Conservation (phyloP, 2,797 vertebrate genomes). For the Triplophysa yarkandensis region DNA sequence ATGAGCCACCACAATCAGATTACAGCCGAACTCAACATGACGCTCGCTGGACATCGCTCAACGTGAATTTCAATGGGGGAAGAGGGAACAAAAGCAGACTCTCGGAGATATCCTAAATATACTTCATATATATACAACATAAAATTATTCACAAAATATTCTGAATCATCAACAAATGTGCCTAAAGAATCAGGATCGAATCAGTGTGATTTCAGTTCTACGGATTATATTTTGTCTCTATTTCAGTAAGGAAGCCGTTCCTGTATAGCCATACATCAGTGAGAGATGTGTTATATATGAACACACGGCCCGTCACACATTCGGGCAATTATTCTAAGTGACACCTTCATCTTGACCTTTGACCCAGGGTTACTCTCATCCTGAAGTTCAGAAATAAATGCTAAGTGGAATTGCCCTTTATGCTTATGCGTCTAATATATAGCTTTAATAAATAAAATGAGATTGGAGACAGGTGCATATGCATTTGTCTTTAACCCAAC, state of each 20-base stretch:
- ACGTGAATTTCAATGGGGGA: conserved; percentile 80
- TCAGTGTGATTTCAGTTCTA: no score
- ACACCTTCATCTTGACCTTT: conserved; percentile 77
- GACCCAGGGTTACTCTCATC: conserved; percentile 78
- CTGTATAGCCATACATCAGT: no score
- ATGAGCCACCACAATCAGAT: conserved; percentile 78
- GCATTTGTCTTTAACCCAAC: conserved; percentile 65
- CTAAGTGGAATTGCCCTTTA: conserved; percentile 77
- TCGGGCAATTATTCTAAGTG: conserved; percentile 86
- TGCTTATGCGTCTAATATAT: conserved; percentile 76
- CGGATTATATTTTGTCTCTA: no score
- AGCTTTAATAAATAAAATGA: conserved; percentile 78
- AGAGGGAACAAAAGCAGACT: conserved; percentile 75
- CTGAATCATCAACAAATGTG: no score
- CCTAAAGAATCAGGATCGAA: no score
- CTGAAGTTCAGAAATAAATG: conserved; percentile 82
- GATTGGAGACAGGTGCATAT: conserved; percentile 70
- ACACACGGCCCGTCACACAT: conserved; percentile 78
- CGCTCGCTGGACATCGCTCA: conserved; percentile 74
- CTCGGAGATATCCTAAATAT: conserved; percentile 63
- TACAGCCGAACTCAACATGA: conserved; percentile 77
- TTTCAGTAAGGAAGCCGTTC: no score
- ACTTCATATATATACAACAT: no score
- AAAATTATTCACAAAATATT: no score
- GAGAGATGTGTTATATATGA: conserved; percentile 76